These are phyloP conservation scores for Scatophagus argus DNA, from an alignment of 2,113 vertebrate genomes.

Conservation along the genomic window DNA sequence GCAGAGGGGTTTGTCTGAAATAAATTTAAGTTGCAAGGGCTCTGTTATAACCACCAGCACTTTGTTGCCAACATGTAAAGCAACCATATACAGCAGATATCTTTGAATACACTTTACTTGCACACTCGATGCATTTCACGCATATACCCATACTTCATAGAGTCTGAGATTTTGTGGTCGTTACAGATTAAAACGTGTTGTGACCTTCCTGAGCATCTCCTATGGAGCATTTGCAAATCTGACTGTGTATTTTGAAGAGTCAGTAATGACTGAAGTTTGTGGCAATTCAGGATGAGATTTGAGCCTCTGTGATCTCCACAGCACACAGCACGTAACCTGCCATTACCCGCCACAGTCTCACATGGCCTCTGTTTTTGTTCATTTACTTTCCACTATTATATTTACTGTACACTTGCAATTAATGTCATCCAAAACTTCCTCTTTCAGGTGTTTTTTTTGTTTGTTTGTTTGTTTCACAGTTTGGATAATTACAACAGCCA, in stretches of 20 bases:
- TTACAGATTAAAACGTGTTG: not conserved
- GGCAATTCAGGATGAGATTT: constrained; percentile 20
- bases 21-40: constrained; percentile 13
- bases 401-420: constrained; percentile 41
- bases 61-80: not conserved
- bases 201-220: not conserved
- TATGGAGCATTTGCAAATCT: not conserved
- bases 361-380: constrained; percentile 31
- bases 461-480: constrained; percentile 38
- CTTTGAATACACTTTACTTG: not conserved
- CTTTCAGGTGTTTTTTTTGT: constrained; percentile 29
- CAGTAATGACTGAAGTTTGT: not conserved
- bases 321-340: constrained; percentile 32
- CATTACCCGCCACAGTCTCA: constrained; percentile 38
- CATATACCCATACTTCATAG: not conserved
- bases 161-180: not conserved
- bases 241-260: not conserved
- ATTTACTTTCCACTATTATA: constrained; percentile 37
- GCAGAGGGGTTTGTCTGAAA: constrained; percentile 23
- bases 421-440: constrained; percentile 24
- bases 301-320: constrained; percentile 24
- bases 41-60: not conserved
- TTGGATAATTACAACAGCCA: constrained; percentile 11
- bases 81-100: not conserved
- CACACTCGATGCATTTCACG: not conserved